phyloP scores from a whole-genome alignment of 2,113 vertebrate species.

The Lagopus leucura region DNA sequence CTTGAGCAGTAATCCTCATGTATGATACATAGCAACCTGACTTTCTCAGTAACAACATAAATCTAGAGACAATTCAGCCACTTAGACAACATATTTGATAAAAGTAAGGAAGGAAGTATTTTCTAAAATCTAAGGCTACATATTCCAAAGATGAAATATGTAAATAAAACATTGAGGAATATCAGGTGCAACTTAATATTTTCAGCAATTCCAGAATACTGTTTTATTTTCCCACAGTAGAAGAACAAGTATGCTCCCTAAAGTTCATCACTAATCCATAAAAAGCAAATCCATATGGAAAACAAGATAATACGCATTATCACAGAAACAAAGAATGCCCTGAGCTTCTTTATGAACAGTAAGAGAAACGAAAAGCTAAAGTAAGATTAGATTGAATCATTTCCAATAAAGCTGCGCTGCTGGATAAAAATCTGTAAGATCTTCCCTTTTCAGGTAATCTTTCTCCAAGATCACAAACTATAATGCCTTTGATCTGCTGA shows the following conservation, averaged over 20 bases:
- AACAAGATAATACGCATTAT: background rate
- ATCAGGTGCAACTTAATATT: background rate
- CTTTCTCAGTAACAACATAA: background rate
- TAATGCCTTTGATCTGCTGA: background rate
- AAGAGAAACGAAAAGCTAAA: background rate
- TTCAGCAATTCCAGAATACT: background rate
- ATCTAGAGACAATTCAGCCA: background rate
- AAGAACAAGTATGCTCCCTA: background rate
- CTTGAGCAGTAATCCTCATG: background rate
- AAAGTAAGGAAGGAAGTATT: background rate
- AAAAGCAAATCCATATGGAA: background rate
- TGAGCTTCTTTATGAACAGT: background rate
- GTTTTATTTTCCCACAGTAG: background rate
- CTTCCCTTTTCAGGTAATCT: background rate
- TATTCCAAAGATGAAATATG: background rate
- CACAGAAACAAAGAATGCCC: background rate
- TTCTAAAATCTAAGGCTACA: background rate
- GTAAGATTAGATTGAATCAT: rapidly evolving
- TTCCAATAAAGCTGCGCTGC: background rate
- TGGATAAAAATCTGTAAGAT: background rate
- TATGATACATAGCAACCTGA: background rate
- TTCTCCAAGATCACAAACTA: background rate
- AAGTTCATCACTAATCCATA: background rate
- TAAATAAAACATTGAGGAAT: background rate
- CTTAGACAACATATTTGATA: background rate